Evolutionary conservation across 2,888 invertebrate genomes (phyloP).

Genomic region (Mimachlamys varia): DNA sequence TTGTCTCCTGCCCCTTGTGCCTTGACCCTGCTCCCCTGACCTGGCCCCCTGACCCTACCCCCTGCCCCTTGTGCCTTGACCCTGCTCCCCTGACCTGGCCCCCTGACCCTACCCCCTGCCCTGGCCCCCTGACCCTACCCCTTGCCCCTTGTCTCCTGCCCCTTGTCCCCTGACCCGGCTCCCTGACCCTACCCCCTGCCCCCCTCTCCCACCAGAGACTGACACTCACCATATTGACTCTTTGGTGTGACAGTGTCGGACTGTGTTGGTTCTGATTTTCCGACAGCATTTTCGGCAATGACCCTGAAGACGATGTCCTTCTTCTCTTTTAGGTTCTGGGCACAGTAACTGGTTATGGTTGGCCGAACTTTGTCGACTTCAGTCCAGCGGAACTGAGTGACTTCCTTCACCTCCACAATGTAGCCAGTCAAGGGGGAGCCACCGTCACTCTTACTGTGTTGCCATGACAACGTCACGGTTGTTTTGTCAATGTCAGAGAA

Average conservation of each 20-base stretch:
- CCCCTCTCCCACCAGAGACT: no score
- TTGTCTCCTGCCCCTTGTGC: no score
- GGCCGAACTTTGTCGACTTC: slow-evolving; percentile 83
- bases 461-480: slow-evolving; percentile 71
- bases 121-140: no score
- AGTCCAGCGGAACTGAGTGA: slow-evolving; percentile 72
- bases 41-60: no score
- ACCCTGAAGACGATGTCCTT: slow-evolving; percentile 93
- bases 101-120: no score
- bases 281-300: slow-evolving; percentile 92
- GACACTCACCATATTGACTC: slow-evolving; percentile 74
- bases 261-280: slow-evolving; percentile 88
- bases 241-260: slow-evolving; percentile 70
- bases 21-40: no score
- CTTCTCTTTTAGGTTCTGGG: slow-evolving; percentile 87
- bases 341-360: slow-evolving; percentile 61
- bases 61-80: no score
- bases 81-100: no score
- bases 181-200: no score
- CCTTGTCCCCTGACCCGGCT: no score
- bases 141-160: no score
- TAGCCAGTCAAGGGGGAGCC: slow-evolving; percentile 91
- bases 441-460: slow-evolving; percentile 85
- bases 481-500: slow-evolving; percentile 65
- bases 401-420: slow-evolving; percentile 89